A percentile compares a stretch with the other conserved stretches of the same genome.
phyloP scores from a whole-genome alignment of 2,888 invertebrate genomes.

The Athrips mouffetella region DNA sequence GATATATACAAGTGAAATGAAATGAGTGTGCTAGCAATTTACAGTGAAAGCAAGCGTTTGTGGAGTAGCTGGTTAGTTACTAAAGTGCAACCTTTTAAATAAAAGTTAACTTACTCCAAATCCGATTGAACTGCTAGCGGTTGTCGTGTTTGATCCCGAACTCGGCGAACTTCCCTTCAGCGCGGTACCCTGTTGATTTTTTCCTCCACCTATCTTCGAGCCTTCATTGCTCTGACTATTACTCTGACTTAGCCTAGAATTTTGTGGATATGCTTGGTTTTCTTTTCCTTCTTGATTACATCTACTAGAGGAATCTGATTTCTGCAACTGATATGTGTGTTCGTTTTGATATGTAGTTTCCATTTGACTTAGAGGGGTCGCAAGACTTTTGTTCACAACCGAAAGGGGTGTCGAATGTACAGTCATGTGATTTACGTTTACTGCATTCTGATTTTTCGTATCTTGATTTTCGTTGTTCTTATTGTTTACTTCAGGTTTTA shows the following conservation, averaged over 20 bases:
- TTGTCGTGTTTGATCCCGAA: constrained; percentile 55
- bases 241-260: constrained; percentile 67
- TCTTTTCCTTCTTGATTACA: constrained; percentile 76
- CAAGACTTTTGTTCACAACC: constrained; percentile 81
- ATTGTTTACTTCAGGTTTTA: constrained; percentile 58
- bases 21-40: constrained; percentile 32
- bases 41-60: constrained; percentile 20
- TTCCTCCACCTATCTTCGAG: constrained; percentile 48
- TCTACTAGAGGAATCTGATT: constrained; percentile 72
- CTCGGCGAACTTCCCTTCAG: constrained; percentile 67
- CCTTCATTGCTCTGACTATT: constrained; percentile 60
- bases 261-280: constrained; percentile 76
- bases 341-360: constrained; percentile 75
- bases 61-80: neutral
- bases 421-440: constrained; percentile 72
- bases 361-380: constrained; percentile 80
- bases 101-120: constrained; percentile 60
- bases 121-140: constrained; percentile 64
- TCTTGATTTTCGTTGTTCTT: constrained; percentile 56
- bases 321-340: constrained; percentile 74
- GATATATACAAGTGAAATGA: constrained; percentile 70
- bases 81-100: neutral
- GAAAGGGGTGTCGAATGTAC: constrained; percentile 75
- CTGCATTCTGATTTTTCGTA: constrained; percentile 51
- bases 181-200: constrained; percentile 47